Evolutionary conservation across 1,140 invertebrate genomes (phyloP), one percentile per base, ranked within the genome.

Genomic region (Nebria ingens): DNA sequence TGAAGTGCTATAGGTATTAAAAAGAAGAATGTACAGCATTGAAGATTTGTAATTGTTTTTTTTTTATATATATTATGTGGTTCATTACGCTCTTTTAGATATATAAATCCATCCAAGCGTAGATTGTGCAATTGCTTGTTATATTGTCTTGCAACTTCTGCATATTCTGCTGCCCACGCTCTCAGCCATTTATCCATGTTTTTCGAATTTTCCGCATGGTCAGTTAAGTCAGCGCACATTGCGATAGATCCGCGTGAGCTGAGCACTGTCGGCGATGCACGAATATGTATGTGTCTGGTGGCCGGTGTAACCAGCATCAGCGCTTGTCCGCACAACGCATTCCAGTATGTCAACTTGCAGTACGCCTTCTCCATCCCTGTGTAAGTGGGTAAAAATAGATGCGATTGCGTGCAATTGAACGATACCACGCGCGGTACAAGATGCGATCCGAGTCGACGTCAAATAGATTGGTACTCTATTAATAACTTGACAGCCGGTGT

Each of bases 311-410:
- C 13, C 13, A 29, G 4, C 25, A 29, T 29, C 4, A 13, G 4
- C 13, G 25, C 13, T 29, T 6, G 25, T 45, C 9, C 40, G 9
- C 40, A 17, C 40, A 45, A 45, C 40, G 40, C 40, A 45, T 45
- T 45, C 40, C 40, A 17, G 3, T 17, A 17, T 45, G 40, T 45
- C 25, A 34, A n/a, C 6, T n/a, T 34, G n/a, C n/a, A n/a, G 25
- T n/a, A 34, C 25, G 25, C 25, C 6, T 6, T n/a, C n/a, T 6
- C 25, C 25, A 9, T 34, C 25, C 6, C n/a, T 45, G 3, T 4
- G 40, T 45, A 45, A 45, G 17, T 45, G 3, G 15, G 40, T 45
- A 45, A 45, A 45, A 45, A 45, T 45, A 45, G 15, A 45, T 45
- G 40, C 40, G 40, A 9, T 45, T 45, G 40, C 40, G 40, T 45